These are phyloP conservation scores for Ceyx cyanopectus DNA, from an alignment of 2,113 vertebrate species.

Conservation along the genomic window DNA sequence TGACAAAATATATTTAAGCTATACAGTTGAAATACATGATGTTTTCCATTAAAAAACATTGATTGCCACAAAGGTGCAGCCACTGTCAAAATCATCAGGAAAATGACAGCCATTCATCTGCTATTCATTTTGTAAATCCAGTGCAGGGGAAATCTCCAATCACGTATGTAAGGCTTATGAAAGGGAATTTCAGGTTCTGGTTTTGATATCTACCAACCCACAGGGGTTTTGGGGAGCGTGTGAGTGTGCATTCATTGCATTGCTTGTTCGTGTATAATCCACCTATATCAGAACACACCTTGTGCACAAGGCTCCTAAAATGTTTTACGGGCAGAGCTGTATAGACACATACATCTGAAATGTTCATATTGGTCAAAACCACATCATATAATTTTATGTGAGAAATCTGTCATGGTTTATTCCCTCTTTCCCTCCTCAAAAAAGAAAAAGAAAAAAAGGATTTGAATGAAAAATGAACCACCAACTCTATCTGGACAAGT, in stretches of 20 bases:
- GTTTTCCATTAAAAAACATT: conserved; percentile 7
- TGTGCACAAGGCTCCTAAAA: conserved; percentile 13
- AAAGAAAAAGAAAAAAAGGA: neutral
- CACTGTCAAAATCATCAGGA: neutral
- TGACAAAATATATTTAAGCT: conserved; percentile 16
- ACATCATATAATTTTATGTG: conserved; percentile 31
- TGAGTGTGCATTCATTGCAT: neutral
- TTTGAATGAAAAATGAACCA: neutral
- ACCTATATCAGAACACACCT: neutral
- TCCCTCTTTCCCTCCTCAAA: neutral
- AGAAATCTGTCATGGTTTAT: conserved; percentile 9
- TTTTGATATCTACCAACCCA: conserved; percentile 10
- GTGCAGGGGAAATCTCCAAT: neutral
- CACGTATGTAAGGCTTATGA: neutral
- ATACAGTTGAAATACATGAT: neutral
- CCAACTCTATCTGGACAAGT: neutral
- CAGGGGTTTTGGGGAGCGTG: neutral
- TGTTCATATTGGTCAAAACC: neutral
- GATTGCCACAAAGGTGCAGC: conserved; percentile 19
- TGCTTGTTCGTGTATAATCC: neutral
- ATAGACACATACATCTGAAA: conserved; percentile 1
- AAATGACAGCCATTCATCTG: conserved; percentile 23
- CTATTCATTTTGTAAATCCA: conserved; percentile 15
- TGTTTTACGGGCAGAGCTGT: conserved; percentile 27
- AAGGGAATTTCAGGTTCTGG: conserved; percentile 16